phyloP scores from a whole-genome alignment of 92 coral and sea anemone genomes.

The Epizoanthus illoricatus region DNA sequence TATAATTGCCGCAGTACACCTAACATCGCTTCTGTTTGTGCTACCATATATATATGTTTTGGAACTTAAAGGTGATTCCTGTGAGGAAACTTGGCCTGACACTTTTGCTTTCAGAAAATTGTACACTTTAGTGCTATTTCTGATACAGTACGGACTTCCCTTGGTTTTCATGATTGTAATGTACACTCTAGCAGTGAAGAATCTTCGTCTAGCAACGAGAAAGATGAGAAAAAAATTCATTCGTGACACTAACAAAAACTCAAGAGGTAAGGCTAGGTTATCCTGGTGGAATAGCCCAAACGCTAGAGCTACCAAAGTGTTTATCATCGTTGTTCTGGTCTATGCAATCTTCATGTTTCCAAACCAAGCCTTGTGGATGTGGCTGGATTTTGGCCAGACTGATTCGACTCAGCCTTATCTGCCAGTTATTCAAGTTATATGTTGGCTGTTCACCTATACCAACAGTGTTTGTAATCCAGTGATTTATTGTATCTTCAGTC shows the following conservation, averaged over 20 bases:
- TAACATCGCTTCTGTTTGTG: slow-evolving; percentile 55
- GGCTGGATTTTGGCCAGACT: slow-evolving; percentile 65
- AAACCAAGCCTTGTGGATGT: slow-evolving; percentile 66
- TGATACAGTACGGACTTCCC: slow-evolving; percentile 85
- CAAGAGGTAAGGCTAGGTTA: neutral
- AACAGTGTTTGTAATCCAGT: slow-evolving; percentile 67
- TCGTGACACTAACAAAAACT: neutral
- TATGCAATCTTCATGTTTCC: slow-evolving; percentile 68
- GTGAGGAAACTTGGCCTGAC: slow-evolving; percentile 81
- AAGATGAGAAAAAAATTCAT: slow-evolving; percentile 52
- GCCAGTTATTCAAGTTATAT: slow-evolving; percentile 50
- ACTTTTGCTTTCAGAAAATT: slow-evolving; percentile 58
- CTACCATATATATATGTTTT: slow-evolving; percentile 71
- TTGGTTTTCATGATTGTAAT: slow-evolving; percentile 72
- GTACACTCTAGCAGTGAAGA: slow-evolving; percentile 71
- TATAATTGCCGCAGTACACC: slow-evolving; percentile 49
- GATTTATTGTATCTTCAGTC: slow-evolving; percentile 53
- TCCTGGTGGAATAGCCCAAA: neutral
- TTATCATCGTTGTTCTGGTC: slow-evolving; percentile 55
- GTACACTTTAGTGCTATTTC: slow-evolving; percentile 75
- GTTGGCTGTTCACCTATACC: slow-evolving; percentile 64
- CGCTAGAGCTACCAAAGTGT: slow-evolving; percentile 60
- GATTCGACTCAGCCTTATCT: slow-evolving; percentile 9
- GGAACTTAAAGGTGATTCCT: slow-evolving; percentile 56
- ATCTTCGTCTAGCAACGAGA: slow-evolving; percentile 60